Evolutionary conservation across 2,113 vertebrate genomes (phyloP).

Genomic region (Morone chrysops): DNA sequence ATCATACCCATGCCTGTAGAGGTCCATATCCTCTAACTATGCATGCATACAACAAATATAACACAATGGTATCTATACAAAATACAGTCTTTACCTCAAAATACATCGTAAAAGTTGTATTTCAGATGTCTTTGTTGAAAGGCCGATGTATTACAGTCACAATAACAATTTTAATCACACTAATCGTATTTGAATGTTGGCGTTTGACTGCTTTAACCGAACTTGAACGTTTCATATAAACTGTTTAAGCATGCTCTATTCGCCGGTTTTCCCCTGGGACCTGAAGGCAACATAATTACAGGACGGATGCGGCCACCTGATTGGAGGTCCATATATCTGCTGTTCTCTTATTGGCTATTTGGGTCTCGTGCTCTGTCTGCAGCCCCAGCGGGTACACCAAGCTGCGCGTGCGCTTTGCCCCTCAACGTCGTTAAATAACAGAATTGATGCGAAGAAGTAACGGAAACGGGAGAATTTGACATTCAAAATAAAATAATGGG

Average conservation of each 20-base stretch:
- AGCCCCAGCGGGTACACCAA: constrained; percentile 67
- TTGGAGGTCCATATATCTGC: constrained; percentile 60
- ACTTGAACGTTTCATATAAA: not conserved
- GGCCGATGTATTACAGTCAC: not conserved
- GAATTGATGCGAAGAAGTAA: not conserved
- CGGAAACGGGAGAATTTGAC: not conserved
- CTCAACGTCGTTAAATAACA: constrained; percentile 15
- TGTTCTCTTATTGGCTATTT: constrained; percentile 75
- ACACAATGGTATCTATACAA: not conserved
- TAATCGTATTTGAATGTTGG: too few species aligned
- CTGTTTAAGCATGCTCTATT: not conserved
- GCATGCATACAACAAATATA: not conserved
- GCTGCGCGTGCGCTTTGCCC: constrained; percentile 86
- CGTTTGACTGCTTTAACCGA: not conserved
- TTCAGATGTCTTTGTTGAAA: not conserved
- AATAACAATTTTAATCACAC: not conserved
- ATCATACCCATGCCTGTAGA: not conserved
- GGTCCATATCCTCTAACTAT: too few species aligned
- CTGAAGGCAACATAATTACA: constrained; percentile 51
- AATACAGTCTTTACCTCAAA: not conserved
- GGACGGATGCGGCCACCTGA: constrained; percentile 22
- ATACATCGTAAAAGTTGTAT: not conserved
- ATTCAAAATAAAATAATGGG: constrained; percentile 51
- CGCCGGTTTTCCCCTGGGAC: constrained; percentile 21
- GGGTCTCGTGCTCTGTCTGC: constrained; percentile 61